Evolutionary conservation across 2,797 vertebrate genomes (phyloP), one percentile per base, ranked within the genome.

Genomic region (Malacoctenus gilli): DNA sequence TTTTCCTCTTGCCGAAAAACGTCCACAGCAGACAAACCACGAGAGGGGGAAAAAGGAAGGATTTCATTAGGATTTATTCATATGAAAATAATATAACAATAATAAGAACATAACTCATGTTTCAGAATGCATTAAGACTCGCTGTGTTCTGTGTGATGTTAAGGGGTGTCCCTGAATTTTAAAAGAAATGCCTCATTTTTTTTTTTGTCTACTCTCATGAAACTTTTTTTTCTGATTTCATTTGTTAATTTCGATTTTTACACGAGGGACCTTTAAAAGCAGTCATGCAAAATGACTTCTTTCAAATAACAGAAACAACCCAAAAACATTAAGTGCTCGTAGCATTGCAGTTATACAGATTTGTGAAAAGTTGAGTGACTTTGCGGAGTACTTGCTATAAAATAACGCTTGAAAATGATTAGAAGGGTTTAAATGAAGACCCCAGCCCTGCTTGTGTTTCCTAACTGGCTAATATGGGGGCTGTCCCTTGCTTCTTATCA

Each of bases 11-110:
- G 8, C 8, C 16, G 57, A 50, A 41, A 64, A 28, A 61, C 44
- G 13, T 47, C 38, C 37, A 50, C 9, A 18, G 3, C 12, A 15
- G 37, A 25, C 32, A 77, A 66, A 50, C 4, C 1, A n/a, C 30
- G 40, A 39, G 35, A 18, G 36, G 35, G 8, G n/a, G 5, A 16
- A 22, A 48, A 53, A 37, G 40, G 61, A 30, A 15, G 31, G 41
- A 23, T 80, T 84, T 85, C 42, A 82, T 75, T 84, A 50, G 32
- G 48, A 78, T 87, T 89, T 89, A 86, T 90, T 91, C 77, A 86
- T 89, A 89, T 80, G 82, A 90, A 91, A 91, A 88, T 87, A 89
- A 84, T 83, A 70, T 82, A 68, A 86, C 75, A 85, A 80, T 71
- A 77, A 84, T 82, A 78, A 73, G 75, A 80, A 82, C 78, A 57